Base-by-base conservation (phyloP, 2,113 vertebrate genomes). In the Myrmecophaga tridactyla region DNA sequence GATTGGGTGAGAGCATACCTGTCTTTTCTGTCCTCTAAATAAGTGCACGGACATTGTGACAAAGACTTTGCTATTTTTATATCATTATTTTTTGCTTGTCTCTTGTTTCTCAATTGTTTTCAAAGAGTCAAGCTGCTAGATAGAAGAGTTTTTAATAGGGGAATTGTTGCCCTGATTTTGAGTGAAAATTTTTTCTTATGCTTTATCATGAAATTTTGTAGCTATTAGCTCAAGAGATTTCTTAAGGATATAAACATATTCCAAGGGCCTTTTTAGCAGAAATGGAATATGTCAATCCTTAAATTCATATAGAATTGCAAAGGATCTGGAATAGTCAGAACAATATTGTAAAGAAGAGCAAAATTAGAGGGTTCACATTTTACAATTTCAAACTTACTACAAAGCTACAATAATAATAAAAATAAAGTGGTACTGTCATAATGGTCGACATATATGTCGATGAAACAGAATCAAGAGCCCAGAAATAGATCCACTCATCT, bases 231-330 rank as follows among this genome's bases (percentile, higher is more conserved):
- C 23, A n/a, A 60, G 80, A 92, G 39, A 92, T 75, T 94, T 96
- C 72, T 95, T 36, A 92, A 78, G 86, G 56, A 83, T 85, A 92
- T 85, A 92, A 92, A 84, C 48, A 92, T 14, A 15, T 87, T 96
- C 43, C 20, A 58, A 58, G 56, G 21, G 18, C 56, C 56, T 58
- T 58, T 58, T 23, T 23, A 56, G 56, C 56, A 58, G 56, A 58
- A 58, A 58, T 7, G 56, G 56, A 58, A 58, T n/a, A 58, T 4
- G 56, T 58, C 20, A 7, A 58, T 58, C 56, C 56, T 21, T 21
- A 58, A 58, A 58, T 58, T 58, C 56, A 58, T 23, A 58, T 7
- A 4, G 20, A 58, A 58, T 58, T 58, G 56, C 56, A 58, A 58
- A 21, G 56, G 56, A 58, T 21, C 56, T 21, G 7, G 56, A 58